Evolutionary conservation across 1,140 invertebrate genomes (phyloP).

Genomic region (Trichogramma pretiosum): DNA sequence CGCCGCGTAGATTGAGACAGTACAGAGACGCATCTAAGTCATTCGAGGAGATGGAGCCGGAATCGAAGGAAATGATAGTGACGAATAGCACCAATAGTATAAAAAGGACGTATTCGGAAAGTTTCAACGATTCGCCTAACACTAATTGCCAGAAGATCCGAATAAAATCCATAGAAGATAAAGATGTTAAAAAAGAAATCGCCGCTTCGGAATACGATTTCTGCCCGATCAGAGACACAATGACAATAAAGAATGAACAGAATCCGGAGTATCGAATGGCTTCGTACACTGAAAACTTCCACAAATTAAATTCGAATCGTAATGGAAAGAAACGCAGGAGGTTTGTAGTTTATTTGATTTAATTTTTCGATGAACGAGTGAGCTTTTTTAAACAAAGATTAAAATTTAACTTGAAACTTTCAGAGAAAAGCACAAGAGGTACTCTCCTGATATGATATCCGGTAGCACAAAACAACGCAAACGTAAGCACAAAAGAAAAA

Average conservation of each 20-base stretch:
- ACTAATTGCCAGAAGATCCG: no score
- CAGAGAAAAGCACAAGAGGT: conserved; percentile 43
- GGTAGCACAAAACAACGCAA: conserved; percentile 42
- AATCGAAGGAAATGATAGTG: conserved; percentile 28
- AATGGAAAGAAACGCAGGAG: conserved; percentile 41
- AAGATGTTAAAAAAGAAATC: no score
- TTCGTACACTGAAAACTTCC: conserved; percentile 33
- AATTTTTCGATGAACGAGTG: not conserved
- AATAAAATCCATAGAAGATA: no score
- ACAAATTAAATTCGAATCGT: conserved; percentile 34
- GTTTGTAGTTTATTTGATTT: conserved; percentile 14
- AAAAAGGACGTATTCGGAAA: no score
- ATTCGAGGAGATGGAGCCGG: no score
- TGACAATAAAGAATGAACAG: conserved; percentile 33
- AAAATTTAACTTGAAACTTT: no score
- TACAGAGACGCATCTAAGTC: conserved; percentile 60
- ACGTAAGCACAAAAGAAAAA: conserved; percentile 55
- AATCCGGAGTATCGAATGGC: conserved; percentile 44
- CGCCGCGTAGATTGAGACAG: conserved; percentile 64
- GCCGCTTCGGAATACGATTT: no score
- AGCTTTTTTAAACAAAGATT: no score
- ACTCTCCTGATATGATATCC: conserved; percentile 43
- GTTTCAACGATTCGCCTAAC: no score
- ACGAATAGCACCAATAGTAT: no score
- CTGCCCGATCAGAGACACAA: conserved; percentile 28